Base-by-base conservation (phyloP, 2,888 invertebrate species). In the Chloroclystis v-ata region DNA sequence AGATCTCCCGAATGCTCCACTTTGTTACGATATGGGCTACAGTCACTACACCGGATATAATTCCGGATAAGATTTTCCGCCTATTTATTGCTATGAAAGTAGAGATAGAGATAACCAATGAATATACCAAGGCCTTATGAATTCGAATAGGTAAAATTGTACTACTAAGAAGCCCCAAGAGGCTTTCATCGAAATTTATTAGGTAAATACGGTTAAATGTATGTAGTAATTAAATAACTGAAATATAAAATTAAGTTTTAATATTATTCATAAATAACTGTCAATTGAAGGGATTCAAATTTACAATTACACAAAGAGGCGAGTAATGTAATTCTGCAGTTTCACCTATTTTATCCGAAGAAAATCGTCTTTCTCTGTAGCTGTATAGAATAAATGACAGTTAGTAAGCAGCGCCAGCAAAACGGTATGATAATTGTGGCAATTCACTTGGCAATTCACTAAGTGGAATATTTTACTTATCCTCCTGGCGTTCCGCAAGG, bases 401-500 rank as follows among this genome's bases (percentile, higher is more conserved):
- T 50, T 37, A 43, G 24, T 46, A 50, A 40, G 51, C 41, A 25
- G 57, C 56, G 54, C 57, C 60, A 60, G 61, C 62, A 62, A 60
- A 69, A 67, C 67, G 67, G 72, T 78, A 78, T 75, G 75, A 72
- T 78, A 78, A 78, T 77, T 78, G 70, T 69, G 65, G 64, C 75
- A 70, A 75, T 78, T 73, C 73, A 65, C 74, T 65, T 66, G 64
- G 72, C 82, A 83, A 81, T 84, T 72, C 70, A 47, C 77, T 82
- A 77, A 84, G 77, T 83, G 83, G 79, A 74, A 75, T 75, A 75
- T 76, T 78, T 75, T 77, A 78, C 82, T 85, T 76, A 85, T 84
- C 84, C 84, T 72, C 68, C 53, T 62, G 64, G 65, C 69, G 72
- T 69, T 67, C 57, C 66, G 57, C 62, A 58, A 63, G 77, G 79